phyloP scores from a whole-genome alignment of 2,113 vertebrate genomes.

The Cochlearius cochlearius region DNA sequence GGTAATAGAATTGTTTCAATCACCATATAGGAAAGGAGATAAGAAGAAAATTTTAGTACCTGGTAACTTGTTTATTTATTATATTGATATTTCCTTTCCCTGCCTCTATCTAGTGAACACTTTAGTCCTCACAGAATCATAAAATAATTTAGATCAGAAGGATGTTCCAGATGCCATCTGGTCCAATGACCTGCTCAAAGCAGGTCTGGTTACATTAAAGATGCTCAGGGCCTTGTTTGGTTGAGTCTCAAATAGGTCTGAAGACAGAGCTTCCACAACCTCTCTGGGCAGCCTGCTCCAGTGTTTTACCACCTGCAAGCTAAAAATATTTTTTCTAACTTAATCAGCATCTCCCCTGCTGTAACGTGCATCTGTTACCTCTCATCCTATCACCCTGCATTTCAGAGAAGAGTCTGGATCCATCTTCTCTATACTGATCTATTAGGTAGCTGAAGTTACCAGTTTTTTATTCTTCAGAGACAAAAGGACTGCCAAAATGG shows the following conservation, averaged over 20 bases:
- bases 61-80: neutral
- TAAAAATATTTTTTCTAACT: neutral
- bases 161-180: neutral
- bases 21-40: neutral
- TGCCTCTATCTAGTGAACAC: neutral
- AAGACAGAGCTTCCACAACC: neutral
- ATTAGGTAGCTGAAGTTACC: neutral
- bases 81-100: neutral
- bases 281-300: neutral
- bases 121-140: neutral
- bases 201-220: neutral
- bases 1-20: neutral
- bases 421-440: neutral
- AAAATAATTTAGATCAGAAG: neutral
- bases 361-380: neutral
- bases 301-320: neutral
- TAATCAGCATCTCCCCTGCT: neutral
- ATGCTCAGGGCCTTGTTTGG: neutral
- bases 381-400: neutral
- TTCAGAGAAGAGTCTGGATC: neutral
- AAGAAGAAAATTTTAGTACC: neutral
- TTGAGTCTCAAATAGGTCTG: neutral
- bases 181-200: neutral
- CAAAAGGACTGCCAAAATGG: neutral
- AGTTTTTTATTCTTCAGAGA: neutral